Percentiles rank a stretch among this genome's conserved stretches.
These are phyloP conservation scores for Drosophila mulleri DNA, from an alignment of 2,888 invertebrate genomes.

Conservation along the genomic window DNA sequence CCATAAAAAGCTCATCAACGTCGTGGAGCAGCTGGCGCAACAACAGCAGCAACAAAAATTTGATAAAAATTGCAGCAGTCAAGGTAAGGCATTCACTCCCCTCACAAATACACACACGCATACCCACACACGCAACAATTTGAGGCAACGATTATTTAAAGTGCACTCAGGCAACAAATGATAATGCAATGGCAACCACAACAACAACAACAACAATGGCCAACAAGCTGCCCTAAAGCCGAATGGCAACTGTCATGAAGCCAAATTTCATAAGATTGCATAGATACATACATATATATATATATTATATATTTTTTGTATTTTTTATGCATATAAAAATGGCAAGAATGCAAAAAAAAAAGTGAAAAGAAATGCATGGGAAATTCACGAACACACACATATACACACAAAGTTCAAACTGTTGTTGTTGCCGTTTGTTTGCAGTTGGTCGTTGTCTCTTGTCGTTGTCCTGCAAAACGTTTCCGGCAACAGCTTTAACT, in stretches of 20 bases:
- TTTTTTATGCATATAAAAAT: constrained; percentile 12
- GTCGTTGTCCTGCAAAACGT: constrained; percentile 25
- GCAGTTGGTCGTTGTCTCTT: constrained; percentile 22
- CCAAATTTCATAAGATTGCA: constrained; percentile 69
- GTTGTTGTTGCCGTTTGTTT: constrained; percentile 26
- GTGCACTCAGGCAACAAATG: constrained; percentile 76
- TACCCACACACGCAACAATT: constrained; percentile 54
- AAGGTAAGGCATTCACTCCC: constrained; percentile 40
- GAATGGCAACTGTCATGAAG: constrained; percentile 61
- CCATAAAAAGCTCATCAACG: constrained; percentile 78
- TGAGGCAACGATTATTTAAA: constrained; percentile 79
- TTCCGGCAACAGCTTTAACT: constrained; percentile 21
- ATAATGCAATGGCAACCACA: constrained; percentile 62
- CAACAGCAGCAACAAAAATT: constrained; percentile 46
- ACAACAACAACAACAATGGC: constrained; percentile 32
- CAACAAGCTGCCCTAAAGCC: constrained; percentile 53
- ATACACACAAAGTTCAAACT: not conserved
- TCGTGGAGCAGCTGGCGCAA: constrained; percentile 61
- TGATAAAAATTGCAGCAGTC: constrained; percentile 74
- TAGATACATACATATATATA: constrained; percentile 22
- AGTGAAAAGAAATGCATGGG: constrained; percentile 17
- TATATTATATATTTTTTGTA: not conserved
- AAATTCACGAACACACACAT: not conserved
- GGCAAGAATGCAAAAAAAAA: constrained; percentile 1
- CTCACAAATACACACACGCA: constrained; percentile 10